A percentile compares a stretch with the other conserved stretches of the same genome.
phyloP scores from a whole-genome alignment of 30 jellyfish, hydroid and myxozoan genomes.

The Hydra vulgaris region DNA sequence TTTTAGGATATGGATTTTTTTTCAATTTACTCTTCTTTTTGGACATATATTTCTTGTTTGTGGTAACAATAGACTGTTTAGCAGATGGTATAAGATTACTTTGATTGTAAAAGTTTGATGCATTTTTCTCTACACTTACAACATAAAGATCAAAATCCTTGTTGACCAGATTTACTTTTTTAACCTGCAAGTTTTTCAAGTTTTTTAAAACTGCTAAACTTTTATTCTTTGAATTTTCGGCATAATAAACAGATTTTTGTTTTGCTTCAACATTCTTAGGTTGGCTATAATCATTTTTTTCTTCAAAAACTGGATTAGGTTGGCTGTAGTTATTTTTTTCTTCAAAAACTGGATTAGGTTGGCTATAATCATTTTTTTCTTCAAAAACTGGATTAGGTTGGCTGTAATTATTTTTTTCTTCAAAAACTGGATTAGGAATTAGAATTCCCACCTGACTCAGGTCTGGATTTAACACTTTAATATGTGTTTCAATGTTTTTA shows the following conservation, averaged over 20 bases:
- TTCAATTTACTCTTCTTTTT: no score
- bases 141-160: neutral
- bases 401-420: neutral
- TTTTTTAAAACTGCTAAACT: no score
- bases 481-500: neutral
- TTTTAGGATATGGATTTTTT: no score
- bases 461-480: neutral
- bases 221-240: no score
- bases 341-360: no score
- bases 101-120: neutral
- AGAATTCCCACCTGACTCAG: neutral
- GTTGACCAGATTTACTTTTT: neutral
- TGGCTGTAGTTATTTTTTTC: no score
- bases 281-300: no score
- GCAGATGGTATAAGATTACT: neutral
- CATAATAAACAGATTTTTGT: no score
- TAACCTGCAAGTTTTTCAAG: neutral
- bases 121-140: neutral
- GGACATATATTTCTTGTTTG: no score
- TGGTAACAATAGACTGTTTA: neutral
- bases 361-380: neutral
- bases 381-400: neutral
- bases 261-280: no score
- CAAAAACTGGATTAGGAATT: neutral
- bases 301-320: no score